Evolutionary conservation across 1,140 invertebrate genomes (phyloP).

Genomic region (Zaprionus africanus): DNA sequence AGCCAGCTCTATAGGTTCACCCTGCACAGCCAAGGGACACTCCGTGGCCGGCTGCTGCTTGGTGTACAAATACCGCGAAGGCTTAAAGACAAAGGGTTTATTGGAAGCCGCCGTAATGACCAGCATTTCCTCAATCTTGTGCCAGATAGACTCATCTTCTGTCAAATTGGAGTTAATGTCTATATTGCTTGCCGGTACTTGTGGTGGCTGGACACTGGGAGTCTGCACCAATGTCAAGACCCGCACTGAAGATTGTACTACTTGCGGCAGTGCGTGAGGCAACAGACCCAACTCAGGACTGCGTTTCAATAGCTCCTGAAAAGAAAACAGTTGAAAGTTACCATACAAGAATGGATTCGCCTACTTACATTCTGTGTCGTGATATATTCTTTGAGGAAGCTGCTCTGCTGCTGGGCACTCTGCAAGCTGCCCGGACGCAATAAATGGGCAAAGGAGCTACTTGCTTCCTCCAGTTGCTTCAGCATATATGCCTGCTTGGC

Average conservation of each 20-base stretch:
- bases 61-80: slow-evolving; percentile 89
- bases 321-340: neutral
- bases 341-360: neutral
- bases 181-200: slow-evolving; percentile 89
- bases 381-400: slow-evolving; percentile 95
- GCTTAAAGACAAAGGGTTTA: slow-evolving; percentile 91
- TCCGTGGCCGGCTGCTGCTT: slow-evolving; percentile 87
- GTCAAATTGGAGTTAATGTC: slow-evolving; percentile 85
- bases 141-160: slow-evolving; percentile 86
- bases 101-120: slow-evolving; percentile 89
- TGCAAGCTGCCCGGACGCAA: slow-evolving; percentile 91
- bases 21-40: slow-evolving; percentile 89
- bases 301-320: slow-evolving; percentile 69
- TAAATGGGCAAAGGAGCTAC: slow-evolving; percentile 91
- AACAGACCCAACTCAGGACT: slow-evolving; percentile 75
- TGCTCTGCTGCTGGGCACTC: slow-evolving; percentile 90
- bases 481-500: slow-evolving; percentile 94
- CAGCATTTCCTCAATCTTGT: slow-evolving; percentile 91
- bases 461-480: slow-evolving; percentile 90
- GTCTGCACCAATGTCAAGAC: slow-evolving; percentile 77
- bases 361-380: slow-evolving; percentile 87
- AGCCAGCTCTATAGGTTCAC: slow-evolving; percentile 92
- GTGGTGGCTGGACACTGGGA: slow-evolving; percentile 85
- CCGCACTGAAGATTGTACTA: slow-evolving; percentile 75
- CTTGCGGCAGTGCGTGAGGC: slow-evolving; percentile 74